Conservation (phyloP, 2,888 invertebrate species). For the Hypomecis atomaria region DNA sequence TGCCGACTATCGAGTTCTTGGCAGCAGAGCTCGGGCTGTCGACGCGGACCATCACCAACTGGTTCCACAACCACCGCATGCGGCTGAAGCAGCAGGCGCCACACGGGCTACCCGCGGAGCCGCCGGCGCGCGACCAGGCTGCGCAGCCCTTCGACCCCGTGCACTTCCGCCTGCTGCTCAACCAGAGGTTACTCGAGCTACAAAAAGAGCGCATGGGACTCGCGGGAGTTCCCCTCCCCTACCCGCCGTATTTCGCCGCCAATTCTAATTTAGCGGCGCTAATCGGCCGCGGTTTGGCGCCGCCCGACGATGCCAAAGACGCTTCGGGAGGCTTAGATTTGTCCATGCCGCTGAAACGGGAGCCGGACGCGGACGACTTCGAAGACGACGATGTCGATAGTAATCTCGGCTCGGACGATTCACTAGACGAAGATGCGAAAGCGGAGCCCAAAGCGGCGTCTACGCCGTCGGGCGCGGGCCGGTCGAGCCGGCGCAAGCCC, state of each 20-base stretch:
- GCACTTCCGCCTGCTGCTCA: conserved; percentile 94
- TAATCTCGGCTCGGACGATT: conserved; percentile 89
- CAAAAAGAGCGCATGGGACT: conserved; percentile 94
- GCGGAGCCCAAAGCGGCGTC: conserved; percentile 83
- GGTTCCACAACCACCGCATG: conserved; percentile 99
- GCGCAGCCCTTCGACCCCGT: conserved; percentile 94
- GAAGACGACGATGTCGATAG: conserved; percentile 92
- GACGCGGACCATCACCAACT: conserved; percentile 98
- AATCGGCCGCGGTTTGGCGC: conserved; percentile 87
- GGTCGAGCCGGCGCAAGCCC: conserved; percentile 92
- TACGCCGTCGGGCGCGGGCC: conserved; percentile 67
- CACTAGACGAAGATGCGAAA: conserved; percentile 85
- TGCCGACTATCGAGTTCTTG: conserved; percentile 97
- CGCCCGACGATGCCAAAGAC: conserved; percentile 88
- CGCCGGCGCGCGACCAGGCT: conserved; percentile 90
- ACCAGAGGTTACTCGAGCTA: conserved; percentile 94
- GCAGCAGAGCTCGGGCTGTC: conserved; percentile 96
- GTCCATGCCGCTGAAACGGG: conserved; percentile 93
- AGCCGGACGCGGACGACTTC: conserved; percentile 90
- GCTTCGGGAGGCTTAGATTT: conserved; percentile 94
- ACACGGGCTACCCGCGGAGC: conserved; percentile 90
- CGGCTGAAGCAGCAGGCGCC: conserved; percentile 96
- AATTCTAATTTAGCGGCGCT: conserved; percentile 91
- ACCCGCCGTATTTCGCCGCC: conserved; percentile 91
- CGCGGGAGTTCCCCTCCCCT: conserved; percentile 90